These are phyloP conservation scores for Mnemiopsis leidyi DNA, from an alignment of 37 sponge, comb jelly and placozoan genomes.

Conservation along the genomic window DNA sequence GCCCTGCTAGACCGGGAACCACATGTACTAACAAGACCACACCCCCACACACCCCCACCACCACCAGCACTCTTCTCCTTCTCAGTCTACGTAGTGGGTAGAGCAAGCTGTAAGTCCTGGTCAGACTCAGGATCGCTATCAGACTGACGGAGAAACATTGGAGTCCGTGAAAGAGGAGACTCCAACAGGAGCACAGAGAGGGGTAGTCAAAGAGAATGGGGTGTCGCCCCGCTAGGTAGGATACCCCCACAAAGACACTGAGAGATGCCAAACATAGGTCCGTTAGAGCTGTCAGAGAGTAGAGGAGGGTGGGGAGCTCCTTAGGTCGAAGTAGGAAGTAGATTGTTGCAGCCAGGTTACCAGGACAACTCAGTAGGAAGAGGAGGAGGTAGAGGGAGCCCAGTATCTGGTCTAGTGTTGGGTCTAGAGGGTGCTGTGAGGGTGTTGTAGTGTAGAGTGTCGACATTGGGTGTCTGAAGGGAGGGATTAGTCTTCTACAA, in stretches of 20 bases:
- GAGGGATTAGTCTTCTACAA: no score
- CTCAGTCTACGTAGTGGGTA: background rate
- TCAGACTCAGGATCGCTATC: background rate
- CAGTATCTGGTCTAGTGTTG: background rate
- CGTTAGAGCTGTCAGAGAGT: background rate
- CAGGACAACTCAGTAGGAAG: slow-evolving; percentile 8
- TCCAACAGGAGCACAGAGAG: background rate
- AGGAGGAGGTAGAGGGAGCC: background rate
- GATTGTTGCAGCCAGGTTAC: background rate
- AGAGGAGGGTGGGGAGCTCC: slow-evolving; percentile 24
- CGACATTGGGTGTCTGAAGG: no score
- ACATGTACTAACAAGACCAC: background rate
- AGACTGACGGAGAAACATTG: background rate
- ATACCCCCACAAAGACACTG: slow-evolving; percentile 8
- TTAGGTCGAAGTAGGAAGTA: background rate
- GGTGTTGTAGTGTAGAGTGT: background rate
- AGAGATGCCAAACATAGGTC: background rate
- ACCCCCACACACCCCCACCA: background rate
- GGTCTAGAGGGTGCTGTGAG: no score
- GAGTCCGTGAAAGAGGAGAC: background rate
- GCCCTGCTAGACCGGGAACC: background rate
- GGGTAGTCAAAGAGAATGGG: background rate
- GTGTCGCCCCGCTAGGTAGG: background rate
- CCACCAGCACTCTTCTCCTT: background rate
- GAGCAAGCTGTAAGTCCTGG: background rate